Evolutionary conservation across 2,888 invertebrate genomes (phyloP).

Genomic region (Caenorhabditis macrosperma): DNA sequence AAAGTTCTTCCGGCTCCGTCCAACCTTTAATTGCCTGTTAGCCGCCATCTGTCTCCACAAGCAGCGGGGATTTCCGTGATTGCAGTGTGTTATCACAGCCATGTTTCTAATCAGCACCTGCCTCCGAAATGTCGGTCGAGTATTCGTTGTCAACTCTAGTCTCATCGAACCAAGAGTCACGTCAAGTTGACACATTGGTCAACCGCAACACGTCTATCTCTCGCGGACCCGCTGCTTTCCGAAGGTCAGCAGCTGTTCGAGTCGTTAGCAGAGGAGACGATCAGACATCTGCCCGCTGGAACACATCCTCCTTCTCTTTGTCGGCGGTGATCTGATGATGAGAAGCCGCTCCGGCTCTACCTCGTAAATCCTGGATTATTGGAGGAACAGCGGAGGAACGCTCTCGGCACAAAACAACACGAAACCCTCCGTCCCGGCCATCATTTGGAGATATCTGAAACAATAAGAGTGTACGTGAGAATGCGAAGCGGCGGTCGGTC

Average conservation of each 20-base stretch:
- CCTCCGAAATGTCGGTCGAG: no score
- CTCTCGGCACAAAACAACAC: neutral
- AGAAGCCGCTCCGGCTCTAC: neutral
- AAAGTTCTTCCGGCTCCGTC: no score
- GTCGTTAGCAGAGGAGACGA: neutral
- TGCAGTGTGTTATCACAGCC: no score
- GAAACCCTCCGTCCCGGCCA: neutral
- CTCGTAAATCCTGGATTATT: neutral
- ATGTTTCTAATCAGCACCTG: no score
- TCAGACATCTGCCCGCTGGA: neutral
- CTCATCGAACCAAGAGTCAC: neutral
- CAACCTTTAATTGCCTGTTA: no score
- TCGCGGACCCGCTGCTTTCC: neutral
- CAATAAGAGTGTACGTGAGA: neutral
- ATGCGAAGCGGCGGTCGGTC: neutral
- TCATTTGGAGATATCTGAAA: neutral
- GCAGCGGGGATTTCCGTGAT: no score
- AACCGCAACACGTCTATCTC: neutral
- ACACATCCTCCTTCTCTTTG: neutral
- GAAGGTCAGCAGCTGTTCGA: conserved; percentile 1
- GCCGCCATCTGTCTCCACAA: no score
- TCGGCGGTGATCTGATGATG: neutral
- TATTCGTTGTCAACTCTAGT: neutral
- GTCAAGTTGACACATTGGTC: neutral
- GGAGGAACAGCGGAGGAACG: neutral